Percentiles rank a stretch among this genome's conserved stretches.
Evolutionary conservation across 2,797 vertebrate species (phyloP).

Genomic region (Mastacembelus armatus): DNA sequence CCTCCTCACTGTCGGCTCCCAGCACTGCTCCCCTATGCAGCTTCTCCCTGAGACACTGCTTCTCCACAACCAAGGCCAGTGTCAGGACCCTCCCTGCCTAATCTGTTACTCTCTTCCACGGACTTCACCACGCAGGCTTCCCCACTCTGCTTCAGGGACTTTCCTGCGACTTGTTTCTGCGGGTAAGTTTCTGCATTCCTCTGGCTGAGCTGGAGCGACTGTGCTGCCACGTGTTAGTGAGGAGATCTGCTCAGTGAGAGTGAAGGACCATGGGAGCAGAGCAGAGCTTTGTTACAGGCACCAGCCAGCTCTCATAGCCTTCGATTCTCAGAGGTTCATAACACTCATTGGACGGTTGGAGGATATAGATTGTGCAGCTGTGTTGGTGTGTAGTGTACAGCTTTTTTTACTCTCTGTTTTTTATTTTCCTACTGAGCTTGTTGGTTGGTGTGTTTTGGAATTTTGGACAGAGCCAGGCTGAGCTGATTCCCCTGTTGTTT

Average conservation of each 20-base stretch:
- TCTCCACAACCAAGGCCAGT: conserved; percentile 33
- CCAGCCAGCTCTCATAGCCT: background rate
- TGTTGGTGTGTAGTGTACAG: too few relatives aligned
- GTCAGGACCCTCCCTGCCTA: background rate
- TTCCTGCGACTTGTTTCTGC: conserved; percentile 40
- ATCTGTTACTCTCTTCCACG: conserved; percentile 12
- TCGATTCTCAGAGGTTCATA: background rate
- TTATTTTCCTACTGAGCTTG: too few relatives aligned
- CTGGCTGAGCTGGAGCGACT: conserved; percentile 23
- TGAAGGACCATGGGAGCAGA: conserved; percentile 20
- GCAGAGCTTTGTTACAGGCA: too few relatives aligned
- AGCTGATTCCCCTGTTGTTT: too few relatives aligned
- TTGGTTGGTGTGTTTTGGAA: too few relatives aligned
- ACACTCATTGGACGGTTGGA: too few relatives aligned
- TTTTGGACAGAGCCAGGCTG: too few relatives aligned
- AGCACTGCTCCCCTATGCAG: conserved; percentile 67
- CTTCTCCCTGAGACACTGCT: conserved; percentile 35
- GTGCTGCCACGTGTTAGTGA: conserved; percentile 59
- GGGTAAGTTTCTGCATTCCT: conserved; percentile 67
- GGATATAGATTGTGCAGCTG: background rate
- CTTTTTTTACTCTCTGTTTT: background rate
- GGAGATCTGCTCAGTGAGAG: conserved; percentile 44
- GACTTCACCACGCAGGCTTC: conserved; percentile 21
- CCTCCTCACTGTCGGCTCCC: conserved; percentile 58
- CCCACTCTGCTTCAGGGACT: background rate